Evolutionary conservation across 1,140 invertebrate species (phyloP).

Genomic region (Formica selysi): DNA sequence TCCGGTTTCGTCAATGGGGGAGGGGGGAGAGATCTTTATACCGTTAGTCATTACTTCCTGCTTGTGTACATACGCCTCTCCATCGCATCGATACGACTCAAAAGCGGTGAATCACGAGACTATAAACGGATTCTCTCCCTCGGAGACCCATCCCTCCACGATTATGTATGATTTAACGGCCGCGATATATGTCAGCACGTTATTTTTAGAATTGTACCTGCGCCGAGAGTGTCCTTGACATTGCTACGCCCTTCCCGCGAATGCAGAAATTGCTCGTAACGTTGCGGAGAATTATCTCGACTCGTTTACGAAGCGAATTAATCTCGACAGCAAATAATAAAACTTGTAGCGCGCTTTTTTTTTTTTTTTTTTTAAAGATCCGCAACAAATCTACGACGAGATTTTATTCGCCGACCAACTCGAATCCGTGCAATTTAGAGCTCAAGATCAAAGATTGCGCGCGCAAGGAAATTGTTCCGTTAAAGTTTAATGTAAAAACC

Average conservation of each 20-base stretch:
- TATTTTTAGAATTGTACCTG: slow-evolving; percentile 3
- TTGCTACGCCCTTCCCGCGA: neutral
- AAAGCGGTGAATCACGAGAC: slow-evolving; percentile 61
- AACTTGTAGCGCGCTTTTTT: neutral
- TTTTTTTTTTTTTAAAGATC: neutral
- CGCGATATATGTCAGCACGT: neutral
- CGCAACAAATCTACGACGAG: no score
- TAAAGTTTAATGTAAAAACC: neutral
- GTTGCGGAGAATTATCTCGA: neutral
- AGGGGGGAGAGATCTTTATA: neutral
- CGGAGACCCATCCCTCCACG: neutral
- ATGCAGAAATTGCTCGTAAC: neutral
- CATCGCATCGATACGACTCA: slow-evolving; percentile 17
- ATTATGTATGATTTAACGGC: slow-evolving; percentile 8
- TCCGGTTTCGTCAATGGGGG: slow-evolving; percentile 42
- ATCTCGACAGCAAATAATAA: neutral
- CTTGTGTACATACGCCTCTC: neutral
- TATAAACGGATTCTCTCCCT: slow-evolving; percentile 62
- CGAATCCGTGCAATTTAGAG: neutral
- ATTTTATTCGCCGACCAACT: neutral
- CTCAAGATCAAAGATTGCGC: no score
- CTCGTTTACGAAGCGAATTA: neutral
- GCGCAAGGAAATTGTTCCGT: neutral
- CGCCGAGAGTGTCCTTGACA: slow-evolving; percentile 3
- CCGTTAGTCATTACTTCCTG: slow-evolving; percentile 72